Evolutionary conservation across 1,140 invertebrate species (phyloP), one percentile per base, ranked within the genome.

Genomic region (Brevipalpus yothersi): DNA sequence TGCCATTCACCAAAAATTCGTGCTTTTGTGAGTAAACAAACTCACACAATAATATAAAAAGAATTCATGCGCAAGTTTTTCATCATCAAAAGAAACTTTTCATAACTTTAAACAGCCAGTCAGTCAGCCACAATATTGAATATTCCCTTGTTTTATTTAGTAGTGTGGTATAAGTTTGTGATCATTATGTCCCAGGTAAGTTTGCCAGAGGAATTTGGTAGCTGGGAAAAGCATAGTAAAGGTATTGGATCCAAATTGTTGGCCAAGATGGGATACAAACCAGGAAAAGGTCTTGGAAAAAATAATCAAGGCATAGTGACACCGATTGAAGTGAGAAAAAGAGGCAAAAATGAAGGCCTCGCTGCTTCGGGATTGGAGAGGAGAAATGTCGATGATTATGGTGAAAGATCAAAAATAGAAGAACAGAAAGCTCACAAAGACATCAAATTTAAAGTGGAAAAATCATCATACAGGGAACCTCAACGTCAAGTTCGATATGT

Each of bases 211-310:
- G 21, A 39, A 55, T 57, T 89, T 65, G 91, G 84, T 31, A 78
- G 77, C 60, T 97, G 90, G 90, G 90, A 95, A 70, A 83, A 80
- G 65, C 83, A 95, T 69, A 95, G 90, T 0, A 89, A 85, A 72
- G 92, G 92, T 53, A 94, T 96, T 69, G 92, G 92, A 23, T 83
- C 86, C 43, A 96, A 95, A 72, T 71, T 97, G 1, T 49, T 65
- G 21, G 10, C 21, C 4, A 59, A 94, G 77, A 98, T 97, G 93
- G 94, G 95, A 65, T 96, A 88, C 68, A 79, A 94, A 75, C 86
- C 87, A 19, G 94, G 94, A 3, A 91, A 86, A 77, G 95, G 94
- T 70, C 73, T 99, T 11, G 95, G 95, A 43, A 95, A 94, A 74
- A 79, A 85, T 63, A 73, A 91, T 23, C 91, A 97, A 72, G 95